Evolutionary conservation across 2,797 vertebrate species (phyloP).

Genomic region (Syngnathus acus): DNA sequence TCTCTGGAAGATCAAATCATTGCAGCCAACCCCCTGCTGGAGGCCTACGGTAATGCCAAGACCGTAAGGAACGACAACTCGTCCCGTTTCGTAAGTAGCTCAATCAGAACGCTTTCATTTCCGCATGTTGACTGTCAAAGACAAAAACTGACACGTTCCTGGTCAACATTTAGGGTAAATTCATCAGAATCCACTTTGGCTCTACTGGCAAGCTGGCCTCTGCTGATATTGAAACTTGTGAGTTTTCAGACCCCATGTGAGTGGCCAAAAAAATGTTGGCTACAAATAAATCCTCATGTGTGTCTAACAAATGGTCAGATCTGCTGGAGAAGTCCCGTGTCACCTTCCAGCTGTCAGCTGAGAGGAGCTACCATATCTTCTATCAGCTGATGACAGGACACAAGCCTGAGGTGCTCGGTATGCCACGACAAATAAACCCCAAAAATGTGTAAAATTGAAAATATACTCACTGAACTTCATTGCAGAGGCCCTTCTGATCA

Average conservation of each 20-base stretch:
- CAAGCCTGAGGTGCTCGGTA: conserved; percentile 74
- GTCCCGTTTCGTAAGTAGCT: conserved; percentile 69
- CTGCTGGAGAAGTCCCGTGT: conserved; percentile 85
- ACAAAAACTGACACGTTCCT: background rate
- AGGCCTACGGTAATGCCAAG: conserved; percentile 83
- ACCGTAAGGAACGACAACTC: conserved; percentile 85
- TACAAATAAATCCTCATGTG: background rate
- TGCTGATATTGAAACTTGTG: conserved; percentile 77
- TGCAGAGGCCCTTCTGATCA: conserved; percentile 72
- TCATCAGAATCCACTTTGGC: conserved; percentile 82
- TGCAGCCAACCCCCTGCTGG: conserved; percentile 78
- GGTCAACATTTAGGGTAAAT: conserved; percentile 69
- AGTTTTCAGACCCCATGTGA: conserved; percentile 32
- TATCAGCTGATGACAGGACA: conserved; percentile 85
- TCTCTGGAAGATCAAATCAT: conserved; percentile 78
- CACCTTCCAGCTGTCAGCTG: conserved; percentile 80
- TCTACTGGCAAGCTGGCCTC: conserved; percentile 79
- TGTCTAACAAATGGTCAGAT: conserved; percentile 6
- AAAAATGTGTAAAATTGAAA: conserved; percentile 51
- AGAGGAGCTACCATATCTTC: conserved; percentile 87
- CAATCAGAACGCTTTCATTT: background rate
- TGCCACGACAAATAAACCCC: background rate
- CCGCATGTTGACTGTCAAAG: background rate
- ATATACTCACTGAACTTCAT: background rate
- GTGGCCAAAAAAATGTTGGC: background rate